These are phyloP conservation scores for Platorchestia sp. DNA, from an alignment of 1,140 invertebrate genomes.

Conservation along the genomic window DNA sequence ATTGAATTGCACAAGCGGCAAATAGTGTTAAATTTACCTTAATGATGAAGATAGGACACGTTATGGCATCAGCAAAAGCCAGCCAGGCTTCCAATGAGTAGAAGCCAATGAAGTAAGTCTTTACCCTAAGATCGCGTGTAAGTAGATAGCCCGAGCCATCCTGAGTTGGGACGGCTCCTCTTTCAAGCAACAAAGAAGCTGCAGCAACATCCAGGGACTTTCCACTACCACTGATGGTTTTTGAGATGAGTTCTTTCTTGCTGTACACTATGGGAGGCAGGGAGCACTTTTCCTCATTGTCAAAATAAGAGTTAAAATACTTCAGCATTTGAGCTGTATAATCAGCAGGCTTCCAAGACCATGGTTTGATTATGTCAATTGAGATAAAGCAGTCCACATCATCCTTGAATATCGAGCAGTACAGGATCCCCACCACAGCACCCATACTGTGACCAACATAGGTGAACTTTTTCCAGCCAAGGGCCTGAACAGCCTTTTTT, in stretches of 20 bases:
- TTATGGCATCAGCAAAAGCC: constrained; percentile 60
- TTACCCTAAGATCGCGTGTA: constrained; percentile 62
- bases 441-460: constrained; percentile 67
- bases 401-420: constrained; percentile 63
- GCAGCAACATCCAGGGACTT: constrained; percentile 63
- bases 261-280: constrained; percentile 60
- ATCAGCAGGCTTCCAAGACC: constrained; percentile 65
- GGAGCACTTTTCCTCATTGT: constrained; percentile 62
- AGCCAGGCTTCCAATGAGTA: constrained; percentile 59
- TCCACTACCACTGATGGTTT: constrained; percentile 63
- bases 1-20: not conserved
- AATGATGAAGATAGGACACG: constrained; percentile 62
- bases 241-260: constrained; percentile 62
- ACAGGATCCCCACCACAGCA: constrained; percentile 63
- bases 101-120: constrained; percentile 64
- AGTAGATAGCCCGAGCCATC: constrained; percentile 59
- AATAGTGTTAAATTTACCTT: constrained; percentile 56
- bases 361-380: constrained; percentile 65
- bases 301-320: constrained; percentile 62
- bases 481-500: constrained; percentile 60
- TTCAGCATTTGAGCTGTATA: constrained; percentile 57
- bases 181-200: constrained; percentile 61
- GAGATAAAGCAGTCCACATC: constrained; percentile 64
- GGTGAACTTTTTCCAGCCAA: constrained; percentile 65
- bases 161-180: constrained; percentile 59